Percentiles rank a stretch among this genome's conserved stretches.
Evolutionary conservation across 2,113 vertebrate species (phyloP).

Genomic region (Nyctereutes procyonoides): DNA sequence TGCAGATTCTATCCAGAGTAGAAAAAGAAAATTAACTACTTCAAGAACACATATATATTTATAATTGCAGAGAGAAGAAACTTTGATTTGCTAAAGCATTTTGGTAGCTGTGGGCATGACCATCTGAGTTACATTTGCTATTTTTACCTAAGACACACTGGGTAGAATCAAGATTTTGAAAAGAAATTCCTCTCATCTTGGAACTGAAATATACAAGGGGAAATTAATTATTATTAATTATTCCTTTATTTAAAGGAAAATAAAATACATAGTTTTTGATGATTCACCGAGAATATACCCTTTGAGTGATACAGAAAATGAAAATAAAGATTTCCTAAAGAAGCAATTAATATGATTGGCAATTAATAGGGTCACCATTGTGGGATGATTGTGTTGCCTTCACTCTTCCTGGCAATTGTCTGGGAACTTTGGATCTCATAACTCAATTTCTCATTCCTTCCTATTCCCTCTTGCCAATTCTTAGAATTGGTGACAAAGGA

Average conservation of each 20-base stretch:
- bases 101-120: not conserved
- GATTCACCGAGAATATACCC: not conserved
- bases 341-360: not conserved
- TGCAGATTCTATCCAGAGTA: not conserved
- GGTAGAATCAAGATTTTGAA: not conserved
- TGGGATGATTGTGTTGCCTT: not conserved
- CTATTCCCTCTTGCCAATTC: not conserved
- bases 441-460: not conserved
- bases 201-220: not conserved
- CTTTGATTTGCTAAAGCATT: not conserved
- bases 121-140: constrained; percentile 22
- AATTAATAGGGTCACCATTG: no score
- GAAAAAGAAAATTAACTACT: not conserved
- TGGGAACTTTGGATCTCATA: not conserved
- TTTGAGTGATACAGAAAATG: constrained; percentile 18
- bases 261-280: not conserved
- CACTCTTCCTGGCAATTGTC: not conserved
- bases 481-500: not conserved
- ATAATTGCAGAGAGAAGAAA: not conserved
- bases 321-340: not conserved
- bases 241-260: not conserved
- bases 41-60: not conserved
- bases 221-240: not conserved
- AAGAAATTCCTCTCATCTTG: constrained; percentile 35
- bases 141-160: not conserved